Percentiles rank a stretch among this genome's conserved stretches.
Evolutionary conservation across 2,113 vertebrate genomes (phyloP).

Genomic region (Rhinolophus sinicus): DNA sequence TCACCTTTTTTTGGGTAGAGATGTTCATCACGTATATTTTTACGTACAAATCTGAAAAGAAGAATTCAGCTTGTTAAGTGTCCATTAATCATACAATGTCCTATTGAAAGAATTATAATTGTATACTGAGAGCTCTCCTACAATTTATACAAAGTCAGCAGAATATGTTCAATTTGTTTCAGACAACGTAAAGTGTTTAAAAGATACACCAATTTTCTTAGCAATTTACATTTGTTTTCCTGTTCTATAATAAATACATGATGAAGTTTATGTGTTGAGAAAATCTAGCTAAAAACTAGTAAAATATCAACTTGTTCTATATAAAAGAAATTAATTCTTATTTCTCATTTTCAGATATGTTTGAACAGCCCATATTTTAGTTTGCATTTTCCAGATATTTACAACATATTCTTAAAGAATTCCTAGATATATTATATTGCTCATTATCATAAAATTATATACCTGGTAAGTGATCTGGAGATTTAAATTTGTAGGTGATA

Average conservation of each 20-base stretch:
- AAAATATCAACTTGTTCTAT: not conserved
- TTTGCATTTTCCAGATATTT: not conserved
- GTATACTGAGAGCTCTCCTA: not conserved
- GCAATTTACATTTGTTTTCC: not conserved
- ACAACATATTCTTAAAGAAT: not conserved
- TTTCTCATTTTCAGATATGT: conserved; percentile 19
- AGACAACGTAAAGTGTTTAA: not conserved
- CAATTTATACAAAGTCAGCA: not conserved
- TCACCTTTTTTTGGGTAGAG: conserved; percentile 96
- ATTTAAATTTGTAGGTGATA: conserved; percentile 99
- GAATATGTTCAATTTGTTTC: not conserved
- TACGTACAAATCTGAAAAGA: conserved; percentile 94
- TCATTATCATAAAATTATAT: conserved; percentile 57
- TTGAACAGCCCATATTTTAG: not conserved
- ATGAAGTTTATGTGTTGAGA: not conserved
- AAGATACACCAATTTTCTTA: not conserved
- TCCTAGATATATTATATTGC: not conserved
- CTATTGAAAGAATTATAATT: not conserved
- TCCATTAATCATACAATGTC: not conserved
- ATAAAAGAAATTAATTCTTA: not conserved
- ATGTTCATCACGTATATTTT: conserved; percentile 98
- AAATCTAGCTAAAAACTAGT: not conserved
- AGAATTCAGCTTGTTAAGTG: conserved; percentile 51
- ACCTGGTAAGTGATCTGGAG: conserved; percentile 99
- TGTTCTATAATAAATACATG: not conserved